phyloP scores from a whole-genome alignment of 2,888 invertebrate genomes.

The Acronicta alni region DNA sequence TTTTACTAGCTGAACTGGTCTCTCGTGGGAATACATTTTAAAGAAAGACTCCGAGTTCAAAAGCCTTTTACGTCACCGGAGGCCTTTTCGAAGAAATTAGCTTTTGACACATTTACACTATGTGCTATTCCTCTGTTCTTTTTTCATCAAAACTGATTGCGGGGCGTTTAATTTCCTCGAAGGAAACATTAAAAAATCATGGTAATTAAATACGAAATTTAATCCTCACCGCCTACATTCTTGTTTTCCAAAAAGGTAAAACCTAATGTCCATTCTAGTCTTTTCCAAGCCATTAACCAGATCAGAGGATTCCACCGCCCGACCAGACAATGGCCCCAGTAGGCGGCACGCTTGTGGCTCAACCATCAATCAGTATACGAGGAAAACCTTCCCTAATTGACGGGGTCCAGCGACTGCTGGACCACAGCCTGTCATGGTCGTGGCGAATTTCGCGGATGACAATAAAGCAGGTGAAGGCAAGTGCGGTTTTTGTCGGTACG shows the following conservation, averaged over 20 bases:
- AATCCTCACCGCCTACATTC: background rate
- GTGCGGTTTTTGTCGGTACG: too few species aligned
- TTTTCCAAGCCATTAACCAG: too few species aligned
- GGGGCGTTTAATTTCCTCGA: constrained; percentile 29
- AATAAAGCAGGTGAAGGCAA: too few species aligned
- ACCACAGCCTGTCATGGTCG: too few species aligned
- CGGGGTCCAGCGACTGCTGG: too few species aligned
- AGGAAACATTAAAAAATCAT: background rate
- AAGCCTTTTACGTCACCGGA: constrained; percentile 22
- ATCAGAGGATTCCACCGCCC: too few species aligned
- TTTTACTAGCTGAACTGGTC: constrained; percentile 17
- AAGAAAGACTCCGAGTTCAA: constrained; percentile 17
- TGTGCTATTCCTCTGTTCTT: background rate
- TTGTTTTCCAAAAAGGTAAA: background rate
- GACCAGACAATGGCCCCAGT: too few species aligned
- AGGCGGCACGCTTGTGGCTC: too few species aligned
- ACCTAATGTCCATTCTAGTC: too few species aligned
- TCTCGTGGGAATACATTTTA: constrained; percentile 38
- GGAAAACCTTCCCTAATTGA: too few species aligned
- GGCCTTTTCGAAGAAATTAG: constrained; percentile 18
- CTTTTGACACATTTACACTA: constrained; percentile 35
- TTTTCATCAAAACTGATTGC: constrained; percentile 28
- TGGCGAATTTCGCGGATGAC: too few species aligned
- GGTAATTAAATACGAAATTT: background rate
- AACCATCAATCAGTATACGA: too few species aligned